A percentile compares a stretch with the other conserved stretches of the same genome.
Conservation (phyloP, 2,113 vertebrate genomes). For the Hiodon alosoides region DNA sequence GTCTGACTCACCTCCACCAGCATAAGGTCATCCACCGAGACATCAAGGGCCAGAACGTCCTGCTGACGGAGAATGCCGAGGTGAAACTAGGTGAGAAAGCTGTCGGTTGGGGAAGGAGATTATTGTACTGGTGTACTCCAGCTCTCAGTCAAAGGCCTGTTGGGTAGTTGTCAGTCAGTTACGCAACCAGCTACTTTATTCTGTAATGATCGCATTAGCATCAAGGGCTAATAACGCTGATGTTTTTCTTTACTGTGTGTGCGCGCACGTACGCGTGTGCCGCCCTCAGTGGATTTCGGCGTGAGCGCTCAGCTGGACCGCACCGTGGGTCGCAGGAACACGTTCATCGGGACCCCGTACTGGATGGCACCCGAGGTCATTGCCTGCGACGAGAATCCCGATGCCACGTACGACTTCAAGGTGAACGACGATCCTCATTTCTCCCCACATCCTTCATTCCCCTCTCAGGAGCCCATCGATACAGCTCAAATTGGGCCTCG, state of each 20-base stretch:
- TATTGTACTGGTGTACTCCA: not conserved
- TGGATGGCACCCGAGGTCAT: slow-evolving; percentile 99
- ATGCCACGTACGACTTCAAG: slow-evolving; percentile 98
- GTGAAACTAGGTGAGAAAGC: slow-evolving; percentile 86
- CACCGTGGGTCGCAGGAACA: slow-evolving; percentile 92
- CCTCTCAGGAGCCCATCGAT: too few species aligned
- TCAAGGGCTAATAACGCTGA: not conserved
- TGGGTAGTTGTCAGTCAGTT: too few species aligned
- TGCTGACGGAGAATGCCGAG: slow-evolving; percentile 96
- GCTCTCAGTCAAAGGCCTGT: too few species aligned
- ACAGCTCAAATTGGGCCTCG: too few species aligned
- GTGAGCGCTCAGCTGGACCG: slow-evolving; percentile 95
- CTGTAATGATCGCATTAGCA: too few species aligned
- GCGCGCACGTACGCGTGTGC: not conserved
- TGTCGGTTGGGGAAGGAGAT: not conserved
- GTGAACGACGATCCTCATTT: slow-evolving; percentile 44
- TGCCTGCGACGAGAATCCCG: slow-evolving; percentile 93
- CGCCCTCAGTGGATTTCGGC: slow-evolving; percentile 83
- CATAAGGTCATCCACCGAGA: slow-evolving; percentile 99
- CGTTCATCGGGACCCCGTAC: slow-evolving; percentile 96
- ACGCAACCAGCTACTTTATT: too few species aligned
- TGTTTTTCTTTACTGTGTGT: slow-evolving; percentile 19
- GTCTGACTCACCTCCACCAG: slow-evolving; percentile 96
- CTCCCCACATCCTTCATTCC: not conserved
- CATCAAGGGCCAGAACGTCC: slow-evolving; percentile 95